Evolutionary conservation across 2,888 invertebrate species (phyloP).

Genomic region (Cryptocephalus primarius): DNA sequence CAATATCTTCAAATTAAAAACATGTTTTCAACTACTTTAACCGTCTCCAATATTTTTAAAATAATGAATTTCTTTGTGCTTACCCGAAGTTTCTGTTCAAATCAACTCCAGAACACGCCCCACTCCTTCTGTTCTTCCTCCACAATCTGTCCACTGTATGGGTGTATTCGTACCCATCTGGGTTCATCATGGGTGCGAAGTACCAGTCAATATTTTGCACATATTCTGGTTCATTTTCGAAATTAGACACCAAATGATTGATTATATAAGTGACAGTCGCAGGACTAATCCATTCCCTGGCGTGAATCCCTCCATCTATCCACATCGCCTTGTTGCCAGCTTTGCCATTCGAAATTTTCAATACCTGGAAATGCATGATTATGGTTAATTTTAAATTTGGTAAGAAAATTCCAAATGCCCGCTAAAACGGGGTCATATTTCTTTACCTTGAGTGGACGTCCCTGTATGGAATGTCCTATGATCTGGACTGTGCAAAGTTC

Average conservation of each 20-base stretch:
- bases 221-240: conserved; percentile 49
- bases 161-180: conserved; percentile 82
- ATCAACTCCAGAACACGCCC: conserved; percentile 64
- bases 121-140: conserved; percentile 62
- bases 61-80: conserved; percentile 1
- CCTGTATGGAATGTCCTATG: conserved; percentile 66
- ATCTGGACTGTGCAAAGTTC: conserved; percentile 58
- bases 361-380: conserved; percentile 4
- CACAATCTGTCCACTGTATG: conserved; percentile 72
- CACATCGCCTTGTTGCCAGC: conserved; percentile 47
- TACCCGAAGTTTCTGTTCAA: conserved; percentile 77
- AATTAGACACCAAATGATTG: conserved; percentile 57
- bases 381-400: neutral
- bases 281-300: conserved; percentile 82
- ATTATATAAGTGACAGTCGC: conserved; percentile 69
- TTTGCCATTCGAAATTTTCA: conserved; percentile 59
- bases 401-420: no score
- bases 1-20: neutral
- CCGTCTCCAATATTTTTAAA: no score
- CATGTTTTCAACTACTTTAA: no score
- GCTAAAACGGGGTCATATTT: no score
- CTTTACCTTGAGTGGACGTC: conserved; percentile 57
- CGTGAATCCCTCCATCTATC: conserved; percentile 59
- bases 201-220: conserved; percentile 78
- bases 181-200: conserved; percentile 64